These are phyloP conservation scores for Corythornis madagascariensis DNA, from an alignment of 2,113 vertebrate genomes.

Conservation along the genomic window DNA sequence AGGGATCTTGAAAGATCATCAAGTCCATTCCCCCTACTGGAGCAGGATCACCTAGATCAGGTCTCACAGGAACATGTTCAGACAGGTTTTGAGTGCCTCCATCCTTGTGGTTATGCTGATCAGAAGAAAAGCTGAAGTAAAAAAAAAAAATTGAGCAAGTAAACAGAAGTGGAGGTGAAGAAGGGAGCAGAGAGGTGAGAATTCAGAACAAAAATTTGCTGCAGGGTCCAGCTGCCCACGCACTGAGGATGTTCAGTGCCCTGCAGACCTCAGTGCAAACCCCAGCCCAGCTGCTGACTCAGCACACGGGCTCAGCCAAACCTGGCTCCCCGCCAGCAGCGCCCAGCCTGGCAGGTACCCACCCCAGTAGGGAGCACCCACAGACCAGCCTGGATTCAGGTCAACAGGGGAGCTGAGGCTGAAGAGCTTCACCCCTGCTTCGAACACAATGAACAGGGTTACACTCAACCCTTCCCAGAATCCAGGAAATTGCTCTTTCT, in stretches of 20 bases:
- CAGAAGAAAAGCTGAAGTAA: not conserved
- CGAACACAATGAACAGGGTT: not conserved
- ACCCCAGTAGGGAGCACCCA: not conserved
- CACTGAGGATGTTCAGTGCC: not conserved
- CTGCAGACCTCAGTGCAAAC: not conserved
- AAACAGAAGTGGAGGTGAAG: not conserved
- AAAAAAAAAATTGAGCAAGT: not conserved
- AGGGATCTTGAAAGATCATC: too few species aligned
- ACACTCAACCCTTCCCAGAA: not conserved
- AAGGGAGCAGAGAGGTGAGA: not conserved
- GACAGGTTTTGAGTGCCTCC: too few species aligned
- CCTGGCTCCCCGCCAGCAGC: not conserved
- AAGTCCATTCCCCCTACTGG: too few species aligned
- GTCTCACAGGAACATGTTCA: too few species aligned
- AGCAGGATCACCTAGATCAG: too few species aligned
- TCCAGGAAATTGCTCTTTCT: not conserved
- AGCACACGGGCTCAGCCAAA: not conserved
- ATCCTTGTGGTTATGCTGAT: not conserved
- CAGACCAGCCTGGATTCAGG: not conserved
- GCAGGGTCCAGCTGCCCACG: not conserved
- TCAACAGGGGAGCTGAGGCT: not conserved
- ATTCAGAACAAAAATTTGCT: not conserved
- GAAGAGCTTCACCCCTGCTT: not conserved
- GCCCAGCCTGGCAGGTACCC: accelerated
- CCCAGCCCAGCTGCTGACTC: not conserved